Evolutionary conservation across 2,888 invertebrate genomes (phyloP), one percentile per base, ranked within the genome.

Genomic region (Therioaphis trifolii): DNA sequence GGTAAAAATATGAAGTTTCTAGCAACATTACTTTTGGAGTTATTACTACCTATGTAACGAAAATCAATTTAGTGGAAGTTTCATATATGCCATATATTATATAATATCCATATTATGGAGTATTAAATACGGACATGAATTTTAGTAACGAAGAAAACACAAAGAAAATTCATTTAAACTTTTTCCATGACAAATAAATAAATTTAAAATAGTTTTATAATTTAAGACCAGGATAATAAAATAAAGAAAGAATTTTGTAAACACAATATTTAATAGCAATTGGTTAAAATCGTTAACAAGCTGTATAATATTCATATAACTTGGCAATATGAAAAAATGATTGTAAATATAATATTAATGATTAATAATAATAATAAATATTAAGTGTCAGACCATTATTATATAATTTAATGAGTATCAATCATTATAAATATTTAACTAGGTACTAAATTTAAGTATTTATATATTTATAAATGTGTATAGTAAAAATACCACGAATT

Each of bases 351-450:
- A 63, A 29, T 66, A 66, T 66, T 35, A 18, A 75, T 61, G 29
- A 49, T 72, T 72, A 71, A 49, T 74, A 52, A 66, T 68, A 68
- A 49, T 76, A 63, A 27, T 52, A 40, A 68, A 68, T 55, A 68
- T 43, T 68, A 78, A 61, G 78, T 78, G 78, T 78, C 78, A 78
- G 78, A 78, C 78, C 78, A 68, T 68, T 40, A 63, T 61, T 61
- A 27, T 21, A 77, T 49, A 78, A 68, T 52, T 68, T 68, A 78
- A 78, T 55, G 55, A 78, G 40, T 78, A 78, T 78, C 68, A 68
- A 24, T 68, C 68, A 11, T 2, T 61, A 46, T 18, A 14, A 63
- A 29, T 77, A 49, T 29, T 52, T 29, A 29, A 72, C 52, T 72
- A 49, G n/a, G n/a, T 71, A 52, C 29, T 52, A n/a, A 49, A 71